Conservation (phyloP, 2,888 invertebrate species). For the Strigamia maritima region DNA sequence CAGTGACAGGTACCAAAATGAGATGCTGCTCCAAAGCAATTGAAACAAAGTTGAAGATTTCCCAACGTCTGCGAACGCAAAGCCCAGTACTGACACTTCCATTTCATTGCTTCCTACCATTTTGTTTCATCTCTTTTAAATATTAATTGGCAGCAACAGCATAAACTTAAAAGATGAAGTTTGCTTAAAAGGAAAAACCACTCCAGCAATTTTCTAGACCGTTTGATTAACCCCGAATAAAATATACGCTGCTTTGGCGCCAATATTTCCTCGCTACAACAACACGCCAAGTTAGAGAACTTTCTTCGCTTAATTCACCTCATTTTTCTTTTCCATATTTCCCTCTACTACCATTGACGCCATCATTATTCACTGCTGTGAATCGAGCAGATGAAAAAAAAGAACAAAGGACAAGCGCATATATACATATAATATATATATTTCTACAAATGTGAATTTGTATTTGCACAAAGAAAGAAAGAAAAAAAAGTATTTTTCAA, state of each 20-base stretch:
- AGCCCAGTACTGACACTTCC: background rate
- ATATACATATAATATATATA: no score
- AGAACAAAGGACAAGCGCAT: background rate
- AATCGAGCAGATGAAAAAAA: constrained; percentile 21
- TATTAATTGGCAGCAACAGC: constrained; percentile 7
- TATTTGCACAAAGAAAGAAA: background rate
- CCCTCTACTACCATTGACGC: background rate
- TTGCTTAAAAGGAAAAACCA: constrained; percentile 19
- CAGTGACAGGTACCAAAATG: constrained; percentile 31
- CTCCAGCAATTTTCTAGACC: background rate
- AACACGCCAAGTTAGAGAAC: background rate
- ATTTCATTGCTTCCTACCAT: background rate
- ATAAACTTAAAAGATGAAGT: background rate
- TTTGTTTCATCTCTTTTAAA: background rate
- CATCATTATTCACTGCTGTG: constrained; percentile 22
- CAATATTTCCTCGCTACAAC: background rate
- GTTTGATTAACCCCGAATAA: constrained; percentile 27
- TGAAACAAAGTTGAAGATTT: constrained; percentile 8
- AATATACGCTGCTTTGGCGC: background rate
- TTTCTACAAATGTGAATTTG: background rate
- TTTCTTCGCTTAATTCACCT: constrained; percentile 22
- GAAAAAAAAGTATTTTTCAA: background rate
- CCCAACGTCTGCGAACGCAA: no score
- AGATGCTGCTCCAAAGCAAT: constrained; percentile 20
- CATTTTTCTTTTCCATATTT: constrained; percentile 14